Conservation (phyloP, 1,140 invertebrate genomes). For the Camponotus pennsylvanicus region DNA sequence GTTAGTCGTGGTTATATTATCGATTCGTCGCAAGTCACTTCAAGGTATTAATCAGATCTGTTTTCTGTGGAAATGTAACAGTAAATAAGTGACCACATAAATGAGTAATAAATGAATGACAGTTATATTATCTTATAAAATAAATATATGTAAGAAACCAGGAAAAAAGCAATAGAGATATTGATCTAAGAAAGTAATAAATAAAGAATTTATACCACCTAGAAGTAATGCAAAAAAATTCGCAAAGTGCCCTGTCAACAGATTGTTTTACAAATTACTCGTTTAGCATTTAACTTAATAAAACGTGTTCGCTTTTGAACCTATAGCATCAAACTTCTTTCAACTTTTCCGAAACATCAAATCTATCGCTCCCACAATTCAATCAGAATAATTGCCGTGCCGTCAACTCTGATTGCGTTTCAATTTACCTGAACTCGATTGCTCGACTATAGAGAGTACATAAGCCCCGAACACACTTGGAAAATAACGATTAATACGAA, state of each 20-base stretch:
- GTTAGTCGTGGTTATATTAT: conserved; percentile 8
- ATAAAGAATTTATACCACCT: not conserved
- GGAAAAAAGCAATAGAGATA: not conserved
- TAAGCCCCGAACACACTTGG: conserved; percentile 8
- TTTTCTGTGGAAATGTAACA: not conserved
- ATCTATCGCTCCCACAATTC: conserved; percentile 17
- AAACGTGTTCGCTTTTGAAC: not conserved
- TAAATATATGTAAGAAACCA: not conserved
- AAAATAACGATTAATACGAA: conserved; percentile 27
- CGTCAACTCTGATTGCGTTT: conserved; percentile 12
- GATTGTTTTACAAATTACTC: not conserved
- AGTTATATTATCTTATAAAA: conserved; percentile 24
- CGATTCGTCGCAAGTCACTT: conserved; percentile 16
- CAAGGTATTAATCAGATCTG: conserved; percentile 30
- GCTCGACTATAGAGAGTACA: conserved; percentile 14
- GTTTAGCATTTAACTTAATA: not conserved
- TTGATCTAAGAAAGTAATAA: not conserved
- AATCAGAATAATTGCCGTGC: conserved; percentile 46
- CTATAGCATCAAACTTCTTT: conserved; percentile 18
- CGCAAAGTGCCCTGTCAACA: not conserved
- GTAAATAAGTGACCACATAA: not conserved
- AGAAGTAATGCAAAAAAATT: not conserved
- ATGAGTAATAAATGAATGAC: not conserved
- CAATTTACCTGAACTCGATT: not conserved
- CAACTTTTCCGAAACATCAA: conserved; percentile 41